Evolutionary conservation across 2,888 invertebrate species (phyloP), one percentile per base, ranked within the genome.

Genomic region (Malacosoma neustria): DNA sequence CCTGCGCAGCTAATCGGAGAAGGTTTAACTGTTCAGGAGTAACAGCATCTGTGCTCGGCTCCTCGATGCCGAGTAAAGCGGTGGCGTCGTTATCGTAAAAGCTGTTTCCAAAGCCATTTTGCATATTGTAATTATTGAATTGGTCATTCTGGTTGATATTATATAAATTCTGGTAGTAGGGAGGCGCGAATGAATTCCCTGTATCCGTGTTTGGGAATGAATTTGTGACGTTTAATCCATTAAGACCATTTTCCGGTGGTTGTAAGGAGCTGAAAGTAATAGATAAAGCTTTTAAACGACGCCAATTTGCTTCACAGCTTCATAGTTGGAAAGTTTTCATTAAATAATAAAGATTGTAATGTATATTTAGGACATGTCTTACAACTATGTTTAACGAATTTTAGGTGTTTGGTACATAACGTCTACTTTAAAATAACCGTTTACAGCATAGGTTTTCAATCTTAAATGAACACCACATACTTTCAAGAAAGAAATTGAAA

Each of bases 1-100:
- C 81, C 57, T 86, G 86, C 3, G 87, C 84, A n/a, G 87, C 87
- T 12, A 87, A 56, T 49, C 85, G 68, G 39, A 87, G 61, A 32
- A 87, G 49, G 46, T 86, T 86, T 0, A 87, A 53, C 46, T 87
- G 85, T 56, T 82, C 86, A 2, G 79, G 80, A 0, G 81, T 72
- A 0, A 81, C 81, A 2, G 75, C 73, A 5, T 70, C 60, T 1
- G 57, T 52, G 0, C 66, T 41, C 9, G 79, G 80, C 0, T 62
- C 46, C n/a, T 81, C 81, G 2, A 80, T 54, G 4, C 70, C 72
- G 1, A 80, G 54, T 14, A 79, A 51, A 1, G 64, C 43, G 38
- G 53, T 69, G 1, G 74, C 66, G 35, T 84, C 80, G 32, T 65
- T 77, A 31, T 82, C 79, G 38, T 72, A 75, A 49, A 66, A 77